Percentiles rank a stretch among this genome's conserved stretches.
These are phyloP conservation scores for Mesembrinibis cayennensis DNA, from an alignment of 2,113 vertebrate species.

Conservation along the genomic window DNA sequence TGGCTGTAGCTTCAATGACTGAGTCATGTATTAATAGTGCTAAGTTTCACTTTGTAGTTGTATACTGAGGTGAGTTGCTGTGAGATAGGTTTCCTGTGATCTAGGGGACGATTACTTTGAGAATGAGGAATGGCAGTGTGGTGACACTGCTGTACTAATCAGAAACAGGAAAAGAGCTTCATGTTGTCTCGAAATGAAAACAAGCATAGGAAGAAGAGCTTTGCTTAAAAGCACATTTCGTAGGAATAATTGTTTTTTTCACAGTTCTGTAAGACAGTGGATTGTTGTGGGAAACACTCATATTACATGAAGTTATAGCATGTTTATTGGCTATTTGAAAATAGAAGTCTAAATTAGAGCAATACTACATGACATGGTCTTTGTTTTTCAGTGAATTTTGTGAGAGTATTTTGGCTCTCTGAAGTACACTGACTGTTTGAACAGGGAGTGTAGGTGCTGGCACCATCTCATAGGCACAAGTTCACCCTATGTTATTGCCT, in stretches of 20 bases:
- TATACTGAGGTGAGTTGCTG: neutral
- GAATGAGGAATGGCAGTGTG: neutral
- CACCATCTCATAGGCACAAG: neutral
- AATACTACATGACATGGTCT: neutral
- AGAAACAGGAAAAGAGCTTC: neutral
- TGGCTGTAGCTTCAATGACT: neutral
- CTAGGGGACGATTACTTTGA: neutral
- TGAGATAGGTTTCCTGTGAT: neutral
- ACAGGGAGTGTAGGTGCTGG: neutral
- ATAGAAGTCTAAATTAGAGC: neutral
- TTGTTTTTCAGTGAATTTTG: neutral
- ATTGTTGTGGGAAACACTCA: neutral
- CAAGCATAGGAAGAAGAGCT: neutral
- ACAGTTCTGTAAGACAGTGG: neutral
- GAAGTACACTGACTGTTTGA: neutral
- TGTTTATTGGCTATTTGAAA: neutral
- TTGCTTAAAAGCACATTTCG: neutral
- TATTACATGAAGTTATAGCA: neutral
- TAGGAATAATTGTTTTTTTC: neutral
- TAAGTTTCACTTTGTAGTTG: neutral
- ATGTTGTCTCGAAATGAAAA: neutral
- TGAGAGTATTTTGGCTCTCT: neutral
- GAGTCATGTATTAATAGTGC: neutral
- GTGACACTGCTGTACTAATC: fast-evolving
- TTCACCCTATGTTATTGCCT: neutral